Conservation (phyloP, 37 sponge, comb jelly and placozoan genomes). For the Hormiphora californensis region DNA sequence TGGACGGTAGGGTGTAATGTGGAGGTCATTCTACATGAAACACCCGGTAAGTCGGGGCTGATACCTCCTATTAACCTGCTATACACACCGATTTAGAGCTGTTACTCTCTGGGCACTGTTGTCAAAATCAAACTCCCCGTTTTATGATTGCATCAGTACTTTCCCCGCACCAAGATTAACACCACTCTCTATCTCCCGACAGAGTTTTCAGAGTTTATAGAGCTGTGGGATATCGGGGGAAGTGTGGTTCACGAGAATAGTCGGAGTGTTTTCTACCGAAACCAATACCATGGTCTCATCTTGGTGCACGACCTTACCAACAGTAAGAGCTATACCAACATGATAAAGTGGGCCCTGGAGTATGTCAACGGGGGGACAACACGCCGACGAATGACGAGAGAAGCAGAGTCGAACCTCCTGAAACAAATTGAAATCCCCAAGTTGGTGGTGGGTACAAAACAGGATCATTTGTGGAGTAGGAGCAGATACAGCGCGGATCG, state of each 20-base stretch:
- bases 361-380: neutral
- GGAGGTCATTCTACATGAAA: constrained; percentile 74
- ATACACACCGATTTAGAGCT: neutral
- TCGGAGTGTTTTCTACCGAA: constrained; percentile 71
- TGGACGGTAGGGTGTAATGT: constrained; percentile 88
- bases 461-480: constrained; percentile 39
- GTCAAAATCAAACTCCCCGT: neutral
- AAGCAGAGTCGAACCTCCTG: neutral
- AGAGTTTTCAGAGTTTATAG: constrained; percentile 67
- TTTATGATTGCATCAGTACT: neutral
- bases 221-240: constrained; percentile 96
- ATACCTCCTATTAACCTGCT: neutral
- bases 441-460: constrained; percentile 31
- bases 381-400: neutral
- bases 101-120: neutral
- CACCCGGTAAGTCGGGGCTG: neutral
- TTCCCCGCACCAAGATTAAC: neutral
- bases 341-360: constrained; percentile 70
- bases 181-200: constrained; percentile 22
- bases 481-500: constrained; percentile 7
- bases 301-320: constrained; percentile 94
- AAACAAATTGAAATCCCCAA: constrained; percentile 29
- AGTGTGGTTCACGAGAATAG: constrained; percentile 70
- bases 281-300: constrained; percentile 66
- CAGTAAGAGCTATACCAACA: constrained; percentile 79